Conservation (phyloP, 2,113 vertebrate species). For the Eira barbara region DNA sequence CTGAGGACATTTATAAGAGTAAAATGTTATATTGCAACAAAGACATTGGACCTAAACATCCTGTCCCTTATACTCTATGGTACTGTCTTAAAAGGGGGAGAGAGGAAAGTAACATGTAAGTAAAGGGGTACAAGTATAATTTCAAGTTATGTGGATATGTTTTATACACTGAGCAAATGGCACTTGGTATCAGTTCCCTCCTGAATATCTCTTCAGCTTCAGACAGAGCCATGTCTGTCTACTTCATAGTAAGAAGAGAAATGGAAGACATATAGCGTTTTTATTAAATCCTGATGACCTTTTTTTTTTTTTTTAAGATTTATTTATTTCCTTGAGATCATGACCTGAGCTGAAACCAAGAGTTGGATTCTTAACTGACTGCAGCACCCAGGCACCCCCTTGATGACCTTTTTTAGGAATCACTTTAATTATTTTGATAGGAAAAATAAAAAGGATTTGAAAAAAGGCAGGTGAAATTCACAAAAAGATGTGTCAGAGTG, state of each 20-base stretch:
- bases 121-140: neutral
- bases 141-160: no score
- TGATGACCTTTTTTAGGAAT: neutral
- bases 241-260: neutral
- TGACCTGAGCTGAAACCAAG: neutral
- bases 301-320: neutral
- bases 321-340: neutral
- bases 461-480: neutral
- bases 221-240: neutral
- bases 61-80: neutral
- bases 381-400: neutral
- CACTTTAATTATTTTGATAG: neutral
- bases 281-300: neutral
- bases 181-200: neutral
- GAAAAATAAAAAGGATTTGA: neutral
- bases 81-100: accelerated
- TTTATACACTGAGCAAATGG: neutral
- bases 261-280: neutral
- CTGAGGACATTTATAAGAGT: neutral
- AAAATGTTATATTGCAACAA: neutral
- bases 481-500: neutral
- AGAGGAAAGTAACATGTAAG: neutral
- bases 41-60: neutral
- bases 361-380: neutral
- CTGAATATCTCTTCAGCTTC: neutral